Conservation (phyloP, 2,888 invertebrate genomes). For the Limenitis camilla region DNA sequence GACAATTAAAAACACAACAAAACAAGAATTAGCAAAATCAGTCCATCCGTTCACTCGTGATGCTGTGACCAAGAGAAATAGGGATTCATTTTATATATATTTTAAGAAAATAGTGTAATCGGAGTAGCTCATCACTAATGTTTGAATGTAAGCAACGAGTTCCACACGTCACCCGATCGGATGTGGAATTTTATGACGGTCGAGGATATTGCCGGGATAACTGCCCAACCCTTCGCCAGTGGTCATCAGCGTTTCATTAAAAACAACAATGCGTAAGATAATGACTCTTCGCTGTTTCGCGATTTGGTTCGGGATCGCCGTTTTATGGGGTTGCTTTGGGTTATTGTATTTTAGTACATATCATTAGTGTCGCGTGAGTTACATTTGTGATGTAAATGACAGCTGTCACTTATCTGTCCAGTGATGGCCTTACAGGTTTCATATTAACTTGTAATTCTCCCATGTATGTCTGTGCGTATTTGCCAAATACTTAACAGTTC, state of each 20-base stretch:
- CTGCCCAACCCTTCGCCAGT: conserved; percentile 49
- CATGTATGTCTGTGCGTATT: too few relatives aligned
- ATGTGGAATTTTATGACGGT: conserved; percentile 51
- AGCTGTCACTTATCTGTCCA: background rate
- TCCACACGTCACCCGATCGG: conserved; percentile 40
- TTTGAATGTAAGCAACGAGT: conserved; percentile 20
- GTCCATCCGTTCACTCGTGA: too few relatives aligned
- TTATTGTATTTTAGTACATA: conserved; percentile 1
- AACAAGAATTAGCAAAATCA: too few relatives aligned
- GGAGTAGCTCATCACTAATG: background rate
- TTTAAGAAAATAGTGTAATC: too few relatives aligned
- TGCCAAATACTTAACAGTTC: too few relatives aligned
- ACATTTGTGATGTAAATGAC: background rate
- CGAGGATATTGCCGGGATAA: conserved; percentile 56
- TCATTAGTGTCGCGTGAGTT: conserved; percentile 12
- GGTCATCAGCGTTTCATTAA: conserved; percentile 60
- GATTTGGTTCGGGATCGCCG: conserved; percentile 23
- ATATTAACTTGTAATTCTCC: too few relatives aligned
- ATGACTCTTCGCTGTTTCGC: conserved; percentile 34
- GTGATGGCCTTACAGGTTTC: too few relatives aligned
- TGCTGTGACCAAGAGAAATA: too few relatives aligned
- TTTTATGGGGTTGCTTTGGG: background rate
- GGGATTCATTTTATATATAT: too few relatives aligned
- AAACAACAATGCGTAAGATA: conserved; percentile 59
- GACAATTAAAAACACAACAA: too few relatives aligned